Evolutionary conservation across 2,888 invertebrate genomes (phyloP), one percentile per base, ranked within the genome.

Genomic region (Desoria tigrina): DNA sequence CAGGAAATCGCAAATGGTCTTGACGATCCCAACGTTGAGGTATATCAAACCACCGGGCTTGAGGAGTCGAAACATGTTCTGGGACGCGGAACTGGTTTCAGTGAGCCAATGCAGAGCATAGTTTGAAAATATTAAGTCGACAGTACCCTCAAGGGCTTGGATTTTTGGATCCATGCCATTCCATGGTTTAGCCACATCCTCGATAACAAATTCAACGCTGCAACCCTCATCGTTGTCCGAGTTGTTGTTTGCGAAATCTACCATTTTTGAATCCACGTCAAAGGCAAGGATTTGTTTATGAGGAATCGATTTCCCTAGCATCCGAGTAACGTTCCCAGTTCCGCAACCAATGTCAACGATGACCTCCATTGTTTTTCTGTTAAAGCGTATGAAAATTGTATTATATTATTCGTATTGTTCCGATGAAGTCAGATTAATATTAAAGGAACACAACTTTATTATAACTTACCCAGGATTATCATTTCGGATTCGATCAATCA

Each of bases 301-400:
- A 9, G 4, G 32, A 16, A 60, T 49, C 9, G n/a, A 6, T 6
- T 27, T 21, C 2, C 37, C 26, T 1, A 60, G 51, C 23, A 50
- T 23, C 4, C 37, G 9, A 11, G 60, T 60, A 6, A 60, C 60
- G 26, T 60, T 50, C 39, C 59, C 59, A 42, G 42, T 45, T 24
- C 59, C 59, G 23, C 59, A 59, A 1, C 59, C 59, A 45, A 59
- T 51, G 7, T 61, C n/a, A n/a, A n/a, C n/a, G n/a, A n/a, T n/a
- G n/a, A n/a, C n/a, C n/a, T n/a, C n/a, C n/a, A n/a, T n/a, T n/a
- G n/a, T n/a, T n/a, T n/a, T n/a, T n/a, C n/a, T n/a, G n/a, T n/a
- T n/a, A n/a, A n/a, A n/a, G n/a, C n/a, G n/a, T n/a, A n/a, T n/a
- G n/a, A n/a, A n/a, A n/a, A n/a, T n/a, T n/a, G n/a, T n/a, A n/a